phyloP scores from a whole-genome alignment of 2,888 invertebrate genomes.

The Ennomos fuscantarius region DNA sequence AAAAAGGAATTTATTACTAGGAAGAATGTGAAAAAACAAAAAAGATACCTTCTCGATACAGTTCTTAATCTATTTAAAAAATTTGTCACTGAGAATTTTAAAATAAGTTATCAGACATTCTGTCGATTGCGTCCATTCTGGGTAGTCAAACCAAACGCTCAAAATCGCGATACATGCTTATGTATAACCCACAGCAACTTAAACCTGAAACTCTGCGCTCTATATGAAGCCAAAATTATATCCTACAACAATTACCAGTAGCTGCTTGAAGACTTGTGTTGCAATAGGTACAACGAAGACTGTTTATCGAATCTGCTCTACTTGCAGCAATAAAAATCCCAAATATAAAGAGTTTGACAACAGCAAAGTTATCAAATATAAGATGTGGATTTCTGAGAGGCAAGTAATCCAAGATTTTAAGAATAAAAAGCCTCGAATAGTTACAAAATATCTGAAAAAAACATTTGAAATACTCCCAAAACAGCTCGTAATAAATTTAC shows the following conservation, averaged over 20 bases:
- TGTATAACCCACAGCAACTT: no score
- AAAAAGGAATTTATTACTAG: slow-evolving; percentile 31
- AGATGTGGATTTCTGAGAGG: no score
- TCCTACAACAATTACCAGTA: slow-evolving; percentile 4
- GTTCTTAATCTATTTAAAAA: slow-evolving; percentile 27
- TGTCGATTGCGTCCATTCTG: slow-evolving; percentile 9
- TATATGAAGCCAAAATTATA: slow-evolving; percentile 1
- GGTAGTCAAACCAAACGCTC: slow-evolving; percentile 3
- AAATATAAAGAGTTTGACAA: no score
- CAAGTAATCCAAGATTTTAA: no score
- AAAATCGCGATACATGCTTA: slow-evolving; percentile 5
- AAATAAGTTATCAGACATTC: slow-evolving; percentile 20
- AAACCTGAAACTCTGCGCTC: slow-evolving; percentile 1
- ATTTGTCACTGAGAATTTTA: slow-evolving; percentile 8
- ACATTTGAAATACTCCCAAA: no score
- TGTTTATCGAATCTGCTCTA: not conserved
- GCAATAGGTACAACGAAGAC: slow-evolving; percentile 5
- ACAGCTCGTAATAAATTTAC: no score
- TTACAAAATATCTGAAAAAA: no score
- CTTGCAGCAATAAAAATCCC: slow-evolving; percentile 3
- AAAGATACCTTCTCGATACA: slow-evolving; percentile 24
- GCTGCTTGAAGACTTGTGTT: slow-evolving; percentile 4
- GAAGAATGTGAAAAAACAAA: slow-evolving; percentile 27
- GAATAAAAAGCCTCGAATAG: no score
- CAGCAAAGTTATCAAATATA: no score